Evolutionary conservation across 2,797 vertebrate species (phyloP).

Genomic region (Semotilus atromaculatus): DNA sequence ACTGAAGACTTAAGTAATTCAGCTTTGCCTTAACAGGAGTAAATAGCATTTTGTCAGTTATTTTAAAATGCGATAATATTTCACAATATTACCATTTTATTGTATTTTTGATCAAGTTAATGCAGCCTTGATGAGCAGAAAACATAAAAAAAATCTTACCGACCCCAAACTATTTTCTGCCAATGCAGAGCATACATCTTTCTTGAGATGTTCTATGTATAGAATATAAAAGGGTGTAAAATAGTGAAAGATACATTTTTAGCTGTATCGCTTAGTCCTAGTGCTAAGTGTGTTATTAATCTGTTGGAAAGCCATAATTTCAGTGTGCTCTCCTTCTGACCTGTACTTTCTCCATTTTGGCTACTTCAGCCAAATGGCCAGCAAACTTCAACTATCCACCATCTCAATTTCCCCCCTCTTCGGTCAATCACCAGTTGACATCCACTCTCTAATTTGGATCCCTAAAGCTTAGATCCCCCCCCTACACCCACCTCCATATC

Average conservation of each 20-base stretch:
- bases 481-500: constrained; percentile 58
- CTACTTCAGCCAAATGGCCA: constrained; percentile 59
- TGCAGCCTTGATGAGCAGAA: not conserved
- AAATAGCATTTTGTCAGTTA: not conserved
- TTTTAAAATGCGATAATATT: not conserved
- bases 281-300: not conserved
- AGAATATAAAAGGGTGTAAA: not conserved
- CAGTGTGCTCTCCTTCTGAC: not conserved
- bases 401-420: constrained; percentile 44
- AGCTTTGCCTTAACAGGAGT: not conserved
- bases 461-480: constrained; percentile 5
- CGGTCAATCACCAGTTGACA: constrained; percentile 73
- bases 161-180: not conserved
- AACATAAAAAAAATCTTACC: not conserved
- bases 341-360: constrained; percentile 23
- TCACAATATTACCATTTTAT: not conserved
- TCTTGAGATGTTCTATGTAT: constrained; percentile 1
- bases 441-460: constrained; percentile 73
- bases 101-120: not conserved
- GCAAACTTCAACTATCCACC: constrained; percentile 62
- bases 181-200: not conserved
- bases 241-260: not conserved
- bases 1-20: not conserved
- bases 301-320: not conserved
- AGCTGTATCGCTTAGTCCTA: not conserved